phyloP scores from a whole-genome alignment of 2,113 vertebrate genomes.

The Eulemur rufifrons region DNA sequence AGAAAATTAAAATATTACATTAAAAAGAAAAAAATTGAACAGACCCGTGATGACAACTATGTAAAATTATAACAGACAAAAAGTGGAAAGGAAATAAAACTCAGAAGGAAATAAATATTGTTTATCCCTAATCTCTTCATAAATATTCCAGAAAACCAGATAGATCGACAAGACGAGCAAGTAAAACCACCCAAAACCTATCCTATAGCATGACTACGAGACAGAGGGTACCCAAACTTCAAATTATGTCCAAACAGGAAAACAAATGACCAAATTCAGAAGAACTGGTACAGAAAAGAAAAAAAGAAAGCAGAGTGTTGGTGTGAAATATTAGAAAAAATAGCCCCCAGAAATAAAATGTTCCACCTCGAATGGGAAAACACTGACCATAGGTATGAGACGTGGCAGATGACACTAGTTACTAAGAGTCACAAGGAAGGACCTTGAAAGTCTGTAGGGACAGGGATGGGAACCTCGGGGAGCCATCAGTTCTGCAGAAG shows the following conservation, averaged over 20 bases:
- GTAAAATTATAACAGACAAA: not conserved
- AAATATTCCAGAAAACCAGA: not conserved
- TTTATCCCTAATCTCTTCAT: not conserved
- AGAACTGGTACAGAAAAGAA: not conserved
- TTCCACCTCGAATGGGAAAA: not conserved
- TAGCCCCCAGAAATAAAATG: not conserved
- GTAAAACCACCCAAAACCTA: not conserved
- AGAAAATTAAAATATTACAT: constrained; percentile 20
- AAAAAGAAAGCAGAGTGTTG: not conserved
- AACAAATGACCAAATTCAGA: not conserved
- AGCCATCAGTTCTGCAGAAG: not conserved
- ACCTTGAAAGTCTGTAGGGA: not conserved
- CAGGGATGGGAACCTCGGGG: not conserved
- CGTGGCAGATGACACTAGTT: not conserved
- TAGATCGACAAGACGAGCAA: not conserved
- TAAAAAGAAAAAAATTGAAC: constrained; percentile 37
- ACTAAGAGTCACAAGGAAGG: not conserved
- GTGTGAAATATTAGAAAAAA: not conserved
- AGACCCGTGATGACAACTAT: not conserved
- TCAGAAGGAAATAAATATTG: not conserved
- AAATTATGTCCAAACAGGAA: not conserved
- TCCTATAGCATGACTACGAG: not conserved
- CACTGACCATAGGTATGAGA: not conserved
- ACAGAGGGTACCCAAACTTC: not conserved
- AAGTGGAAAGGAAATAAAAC: not conserved